Evolutionary conservation across 2,113 vertebrate genomes (phyloP).

Genomic region (Trichechus manatus): DNA sequence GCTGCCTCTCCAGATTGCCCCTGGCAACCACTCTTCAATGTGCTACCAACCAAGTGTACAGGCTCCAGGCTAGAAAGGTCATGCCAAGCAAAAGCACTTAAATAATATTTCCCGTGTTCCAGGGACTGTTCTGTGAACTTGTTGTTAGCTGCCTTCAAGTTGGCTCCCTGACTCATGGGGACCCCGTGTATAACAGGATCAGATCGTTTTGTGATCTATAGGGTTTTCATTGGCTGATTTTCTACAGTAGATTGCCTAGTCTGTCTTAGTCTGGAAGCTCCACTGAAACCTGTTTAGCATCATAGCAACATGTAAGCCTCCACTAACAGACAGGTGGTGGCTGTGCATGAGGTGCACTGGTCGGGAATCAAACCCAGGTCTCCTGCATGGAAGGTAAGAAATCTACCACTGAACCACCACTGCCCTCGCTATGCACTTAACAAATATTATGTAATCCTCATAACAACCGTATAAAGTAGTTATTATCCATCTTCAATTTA

Average conservation of each 20-base stretch:
- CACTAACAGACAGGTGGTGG: too few species aligned
- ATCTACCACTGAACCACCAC: background rate
- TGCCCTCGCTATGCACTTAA: background rate
- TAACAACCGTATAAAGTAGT: background rate
- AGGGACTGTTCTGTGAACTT: background rate
- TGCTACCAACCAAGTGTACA: background rate
- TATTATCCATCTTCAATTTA: background rate
- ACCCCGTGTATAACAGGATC: background rate
- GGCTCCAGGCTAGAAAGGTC: background rate
- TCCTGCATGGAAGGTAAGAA: background rate
- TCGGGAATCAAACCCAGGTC: background rate
- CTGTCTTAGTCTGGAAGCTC: background rate
- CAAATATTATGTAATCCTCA: background rate
- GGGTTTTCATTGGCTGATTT: background rate
- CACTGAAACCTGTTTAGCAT: background rate
- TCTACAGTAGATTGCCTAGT: background rate
- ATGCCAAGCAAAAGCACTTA: background rate
- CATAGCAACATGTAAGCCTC: background rate
- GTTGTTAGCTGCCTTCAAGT: background rate
- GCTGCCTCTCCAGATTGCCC: background rate
- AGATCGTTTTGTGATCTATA: background rate
- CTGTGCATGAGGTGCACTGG: background rate
- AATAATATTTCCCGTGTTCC: background rate
- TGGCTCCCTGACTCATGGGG: background rate
- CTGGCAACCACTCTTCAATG: accelerated